Conservation (phyloP, 1,140 invertebrate species). For the Babylonia areolata region DNA sequence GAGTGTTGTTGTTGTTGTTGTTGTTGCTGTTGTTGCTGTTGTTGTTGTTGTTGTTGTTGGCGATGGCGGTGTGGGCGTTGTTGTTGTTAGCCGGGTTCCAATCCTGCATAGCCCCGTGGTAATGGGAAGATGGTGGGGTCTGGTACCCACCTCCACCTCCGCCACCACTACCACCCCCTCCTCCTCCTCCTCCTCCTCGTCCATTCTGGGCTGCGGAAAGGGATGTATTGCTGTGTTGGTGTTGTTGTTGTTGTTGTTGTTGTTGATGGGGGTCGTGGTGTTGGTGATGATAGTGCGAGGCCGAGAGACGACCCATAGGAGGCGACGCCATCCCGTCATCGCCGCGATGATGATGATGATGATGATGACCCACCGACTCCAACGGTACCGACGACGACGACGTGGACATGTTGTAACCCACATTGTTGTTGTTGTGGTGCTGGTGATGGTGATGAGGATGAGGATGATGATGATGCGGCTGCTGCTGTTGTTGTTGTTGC, state of each 20-base stretch:
- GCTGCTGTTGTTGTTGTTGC: neutral
- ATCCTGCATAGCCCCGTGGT: slow-evolving; percentile 42
- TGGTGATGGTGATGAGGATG: neutral
- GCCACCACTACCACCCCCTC: no score
- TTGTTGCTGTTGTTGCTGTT: slow-evolving; percentile 10
- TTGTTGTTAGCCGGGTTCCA: slow-evolving; percentile 37
- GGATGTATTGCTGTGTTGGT: neutral
- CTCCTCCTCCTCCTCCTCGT: neutral
- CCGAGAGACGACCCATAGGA: neutral
- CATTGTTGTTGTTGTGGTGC: slow-evolving; percentile 18
- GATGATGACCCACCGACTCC: neutral
- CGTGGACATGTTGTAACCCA: neutral
- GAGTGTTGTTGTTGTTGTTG: neutral
- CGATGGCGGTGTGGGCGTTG: no score
- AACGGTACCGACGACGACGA: neutral
- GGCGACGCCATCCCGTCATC: slow-evolving; percentile 33
- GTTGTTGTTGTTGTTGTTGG: slow-evolving; percentile 16
- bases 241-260: slow-evolving; percentile 21
- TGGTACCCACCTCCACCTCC: slow-evolving; percentile 33
- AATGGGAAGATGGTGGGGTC: slow-evolving; percentile 3
- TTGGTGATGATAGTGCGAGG: slow-evolving; percentile 6
- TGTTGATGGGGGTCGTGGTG: slow-evolving; percentile 22
- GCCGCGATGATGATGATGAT: no score
- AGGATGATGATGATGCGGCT: neutral
- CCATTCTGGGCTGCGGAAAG: slow-evolving; percentile 1